phyloP scores from a whole-genome alignment of 2,113 vertebrate species.

The Sterrhoptilus dennistouni region DNA sequence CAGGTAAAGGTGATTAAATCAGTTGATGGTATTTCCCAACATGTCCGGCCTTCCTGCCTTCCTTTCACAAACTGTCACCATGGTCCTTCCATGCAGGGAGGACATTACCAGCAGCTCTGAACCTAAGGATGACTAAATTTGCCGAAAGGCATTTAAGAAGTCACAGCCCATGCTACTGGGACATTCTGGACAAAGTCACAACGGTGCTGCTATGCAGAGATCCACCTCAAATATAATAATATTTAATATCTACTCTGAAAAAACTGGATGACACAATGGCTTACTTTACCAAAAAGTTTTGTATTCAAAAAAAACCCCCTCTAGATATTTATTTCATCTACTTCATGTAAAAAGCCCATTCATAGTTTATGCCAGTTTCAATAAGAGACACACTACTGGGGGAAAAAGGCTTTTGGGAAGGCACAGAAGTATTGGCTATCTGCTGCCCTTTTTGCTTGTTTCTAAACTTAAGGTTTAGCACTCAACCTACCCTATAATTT shows the following conservation, averaged over 20 bases:
- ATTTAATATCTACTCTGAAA: neutral
- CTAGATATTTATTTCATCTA: neutral
- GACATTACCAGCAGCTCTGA: neutral
- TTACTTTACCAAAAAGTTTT: neutral
- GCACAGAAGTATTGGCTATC: neutral
- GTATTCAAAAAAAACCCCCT: neutral
- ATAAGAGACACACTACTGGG: neutral
- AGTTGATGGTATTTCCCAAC: neutral
- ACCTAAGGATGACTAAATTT: neutral
- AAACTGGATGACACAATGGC: neutral
- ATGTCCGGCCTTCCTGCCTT: fast-evolving
- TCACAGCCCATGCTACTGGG: neutral
- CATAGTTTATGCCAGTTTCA: neutral
- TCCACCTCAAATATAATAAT: neutral
- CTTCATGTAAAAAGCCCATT: neutral
- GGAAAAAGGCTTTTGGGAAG: neutral
- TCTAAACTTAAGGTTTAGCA: neutral
- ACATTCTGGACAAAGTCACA: neutral
- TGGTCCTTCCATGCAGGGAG: neutral
- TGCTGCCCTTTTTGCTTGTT: neutral
- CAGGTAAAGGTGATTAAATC: neutral
- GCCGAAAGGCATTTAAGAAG: neutral
- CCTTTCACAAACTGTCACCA: neutral
- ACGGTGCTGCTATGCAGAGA: neutral
- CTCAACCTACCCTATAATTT: neutral